Conservation (phyloP, 2,113 vertebrate species). For the Oryzias woworae region DNA sequence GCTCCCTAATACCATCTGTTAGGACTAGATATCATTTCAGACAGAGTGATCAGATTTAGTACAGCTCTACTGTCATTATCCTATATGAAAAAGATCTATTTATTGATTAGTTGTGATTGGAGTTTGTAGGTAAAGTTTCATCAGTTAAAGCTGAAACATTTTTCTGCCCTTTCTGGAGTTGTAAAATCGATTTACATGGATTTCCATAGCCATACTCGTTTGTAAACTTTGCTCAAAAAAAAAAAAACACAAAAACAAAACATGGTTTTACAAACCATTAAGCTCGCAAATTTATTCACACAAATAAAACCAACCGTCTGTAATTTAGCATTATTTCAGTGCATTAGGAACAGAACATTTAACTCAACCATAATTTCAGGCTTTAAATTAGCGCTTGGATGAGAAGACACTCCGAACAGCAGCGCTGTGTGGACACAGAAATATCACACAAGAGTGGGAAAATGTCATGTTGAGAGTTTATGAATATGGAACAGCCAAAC, state of each 20-base stretch:
- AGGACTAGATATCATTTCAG: constrained; percentile 74
- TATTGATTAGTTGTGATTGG: constrained; percentile 40
- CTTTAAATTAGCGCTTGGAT: constrained; percentile 66
- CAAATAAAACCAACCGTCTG: constrained; percentile 75
- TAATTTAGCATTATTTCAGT: constrained; percentile 74
- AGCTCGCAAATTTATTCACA: constrained; percentile 70
- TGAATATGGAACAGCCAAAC: constrained; percentile 67
- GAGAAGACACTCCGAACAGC: constrained; percentile 63
- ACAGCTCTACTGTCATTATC: constrained; percentile 62
- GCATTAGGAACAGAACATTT: constrained; percentile 76
- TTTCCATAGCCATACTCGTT: constrained; percentile 52
- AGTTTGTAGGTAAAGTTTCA: neutral
- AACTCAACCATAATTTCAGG: constrained; percentile 67
- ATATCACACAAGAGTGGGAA: constrained; percentile 54
- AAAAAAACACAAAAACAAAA: neutral
- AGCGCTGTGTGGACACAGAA: constrained; percentile 58
- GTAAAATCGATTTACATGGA: constrained; percentile 57
- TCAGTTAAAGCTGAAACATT: neutral
- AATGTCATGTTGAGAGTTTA: constrained; percentile 62
- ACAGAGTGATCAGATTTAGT: constrained; percentile 70
- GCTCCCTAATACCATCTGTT: constrained; percentile 79
- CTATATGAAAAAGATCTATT: constrained; percentile 56
- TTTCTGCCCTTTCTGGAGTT: constrained; percentile 22
- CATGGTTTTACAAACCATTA: constrained; percentile 74
- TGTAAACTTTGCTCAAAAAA: constrained; percentile 65